Evolutionary conservation across 64 coral and sea anemone species (phyloP).

Genomic region (Acropora yongei): DNA sequence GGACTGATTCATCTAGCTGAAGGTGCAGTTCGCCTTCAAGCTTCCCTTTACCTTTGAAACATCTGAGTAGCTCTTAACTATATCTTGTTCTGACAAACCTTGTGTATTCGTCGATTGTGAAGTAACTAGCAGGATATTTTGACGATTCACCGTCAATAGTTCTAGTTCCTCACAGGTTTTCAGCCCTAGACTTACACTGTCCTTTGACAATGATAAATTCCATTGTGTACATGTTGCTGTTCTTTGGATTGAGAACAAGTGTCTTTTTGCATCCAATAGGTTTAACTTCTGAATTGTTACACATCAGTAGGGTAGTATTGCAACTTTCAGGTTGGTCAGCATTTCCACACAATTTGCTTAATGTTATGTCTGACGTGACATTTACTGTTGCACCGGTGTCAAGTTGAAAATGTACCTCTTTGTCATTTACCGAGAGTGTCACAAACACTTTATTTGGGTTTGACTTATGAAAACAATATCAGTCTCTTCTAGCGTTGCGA

Average conservation of each 20-base stretch:
- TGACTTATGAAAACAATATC: too few species aligned
- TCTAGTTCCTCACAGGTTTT: constrained; percentile 49
- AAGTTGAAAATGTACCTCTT: too few species aligned
- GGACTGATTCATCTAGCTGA: constrained; percentile 46
- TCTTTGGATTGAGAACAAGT: constrained; percentile 47
- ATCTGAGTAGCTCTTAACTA: not conserved
- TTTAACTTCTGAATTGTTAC: too few species aligned
- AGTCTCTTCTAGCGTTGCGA: too few species aligned
- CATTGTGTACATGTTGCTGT: not conserved
- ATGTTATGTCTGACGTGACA: too few species aligned
- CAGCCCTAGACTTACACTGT: constrained; percentile 25
- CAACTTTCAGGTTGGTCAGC: too few species aligned
- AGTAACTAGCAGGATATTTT: constrained; percentile 49
- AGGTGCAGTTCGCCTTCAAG: constrained; percentile 49
- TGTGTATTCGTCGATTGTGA: not conserved
- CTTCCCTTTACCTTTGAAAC: constrained; percentile 11
- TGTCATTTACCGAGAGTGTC: too few species aligned
- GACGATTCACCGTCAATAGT: constrained; percentile 43
- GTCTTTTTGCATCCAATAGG: too few species aligned
- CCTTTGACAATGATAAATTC: constrained; percentile 14
- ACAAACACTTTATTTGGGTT: too few species aligned
- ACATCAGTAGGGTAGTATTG: too few species aligned
- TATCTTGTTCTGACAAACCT: not conserved
- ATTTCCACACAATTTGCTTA: too few species aligned
- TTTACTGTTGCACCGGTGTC: too few species aligned